A percentile compares a stretch with the other conserved stretches of the same genome.
Conservation (phyloP, 2,888 invertebrate species). For the Yponomeuta plumbellus region DNA sequence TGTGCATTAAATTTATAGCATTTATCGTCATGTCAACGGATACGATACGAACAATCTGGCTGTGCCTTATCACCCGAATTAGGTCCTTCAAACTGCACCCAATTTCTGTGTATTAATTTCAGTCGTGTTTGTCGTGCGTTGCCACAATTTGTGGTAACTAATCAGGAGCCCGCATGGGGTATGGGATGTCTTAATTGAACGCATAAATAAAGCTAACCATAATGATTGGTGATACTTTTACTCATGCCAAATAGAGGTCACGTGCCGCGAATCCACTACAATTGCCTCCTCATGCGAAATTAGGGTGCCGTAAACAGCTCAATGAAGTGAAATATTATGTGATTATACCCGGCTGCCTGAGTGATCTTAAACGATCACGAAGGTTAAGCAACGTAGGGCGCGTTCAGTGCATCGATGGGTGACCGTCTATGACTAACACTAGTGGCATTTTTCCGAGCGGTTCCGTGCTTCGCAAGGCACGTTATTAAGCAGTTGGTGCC, state of each 20-base stretch:
- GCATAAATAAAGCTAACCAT: constrained; percentile 58
- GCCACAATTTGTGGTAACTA: constrained; percentile 19
- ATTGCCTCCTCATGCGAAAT: constrained; percentile 54
- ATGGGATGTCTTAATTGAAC: constrained; percentile 61
- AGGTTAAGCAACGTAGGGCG: no score
- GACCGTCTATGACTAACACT: no score
- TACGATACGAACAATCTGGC: constrained; percentile 57
- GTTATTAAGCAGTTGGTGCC: no score
- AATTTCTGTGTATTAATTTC: constrained; percentile 1
- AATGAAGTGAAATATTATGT: constrained; percentile 57
- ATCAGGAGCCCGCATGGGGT: constrained; percentile 60
- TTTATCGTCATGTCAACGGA: constrained; percentile 49
- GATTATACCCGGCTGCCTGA: constrained; percentile 47
- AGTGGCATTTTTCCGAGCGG: no score
- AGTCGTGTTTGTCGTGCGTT: neutral
- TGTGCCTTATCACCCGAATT: constrained; percentile 45
- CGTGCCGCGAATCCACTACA: constrained; percentile 65
- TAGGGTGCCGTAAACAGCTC: constrained; percentile 44
- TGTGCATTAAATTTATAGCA: neutral
- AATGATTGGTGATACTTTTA: constrained; percentile 58
- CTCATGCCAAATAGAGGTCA: constrained; percentile 65
- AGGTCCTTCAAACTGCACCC: neutral
- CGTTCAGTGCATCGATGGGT: no score
- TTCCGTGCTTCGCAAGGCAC: no score
- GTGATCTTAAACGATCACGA: no score